Evolutionary conservation across 1,140 invertebrate genomes (phyloP), one percentile per base, ranked within the genome.

Genomic region (Sycobia sp.): DNA sequence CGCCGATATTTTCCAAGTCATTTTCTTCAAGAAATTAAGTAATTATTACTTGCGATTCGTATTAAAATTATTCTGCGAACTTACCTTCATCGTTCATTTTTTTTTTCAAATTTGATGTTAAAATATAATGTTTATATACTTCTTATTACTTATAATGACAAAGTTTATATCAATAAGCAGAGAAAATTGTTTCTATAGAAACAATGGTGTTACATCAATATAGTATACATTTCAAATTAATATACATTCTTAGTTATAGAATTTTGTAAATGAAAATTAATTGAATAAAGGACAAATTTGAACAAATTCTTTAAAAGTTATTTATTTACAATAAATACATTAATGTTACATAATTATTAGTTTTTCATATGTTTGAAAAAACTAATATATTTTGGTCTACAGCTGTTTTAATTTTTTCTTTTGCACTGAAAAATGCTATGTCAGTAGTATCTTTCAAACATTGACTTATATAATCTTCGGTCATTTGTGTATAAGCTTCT

Each of bases 391-490:
- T 11, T 32, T 32, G 22, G 7, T 65, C 43, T 0, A 67, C 4
- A 41, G 32, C 0, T 57, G 20, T 23, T 25, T 14, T 14, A n/a
- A 65, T 53, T 50, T 65, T 55, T 56, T 70, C 60, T 62, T 68
- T 68, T 3, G 71, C 49, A n/a, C 22, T 59, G 46, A 73, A 61
- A 68, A 85, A 86, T 41, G 71, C 46, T 14, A 79, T 73, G 29
- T 72, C 53, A 9, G 77, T 84, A 69, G 76, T 73, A 68, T 84
- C 77, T 11, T 65, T 57, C 5, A 86, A 67, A 72, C 80, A 74
- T 27, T 71, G 46, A 41, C 74, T 71, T 27, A 86, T 64, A 59
- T 76, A 67, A 34, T 79, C 66, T 51, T 77, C 73, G 9, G 73
- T 73, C 22, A 86, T 50, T 20, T 67, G 77, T 11, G 77, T 58